Evolutionary conservation across 2,113 vertebrate species (phyloP).

Genomic region (Loxodonta africana): DNA sequence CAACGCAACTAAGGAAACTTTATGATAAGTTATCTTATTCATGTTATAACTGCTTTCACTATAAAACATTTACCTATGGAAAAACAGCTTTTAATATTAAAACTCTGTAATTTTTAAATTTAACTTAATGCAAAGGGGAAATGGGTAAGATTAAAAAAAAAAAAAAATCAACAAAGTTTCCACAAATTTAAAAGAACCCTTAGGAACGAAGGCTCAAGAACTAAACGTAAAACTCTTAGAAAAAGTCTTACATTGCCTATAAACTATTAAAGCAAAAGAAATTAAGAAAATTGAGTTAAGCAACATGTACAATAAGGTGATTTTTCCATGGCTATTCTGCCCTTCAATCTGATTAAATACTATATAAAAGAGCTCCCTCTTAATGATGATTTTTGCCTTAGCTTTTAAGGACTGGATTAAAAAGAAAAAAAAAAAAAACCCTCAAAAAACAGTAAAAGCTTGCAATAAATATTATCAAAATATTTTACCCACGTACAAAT

Average conservation of each 20-base stretch:
- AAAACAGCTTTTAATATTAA: conserved; percentile 23
- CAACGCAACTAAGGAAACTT: not conserved
- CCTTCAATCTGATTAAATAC: conserved; percentile 37
- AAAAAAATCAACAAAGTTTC: not conserved
- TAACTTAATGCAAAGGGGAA: conserved; percentile 53
- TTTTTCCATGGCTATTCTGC: not conserved
- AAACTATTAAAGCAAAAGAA: conserved; percentile 21
- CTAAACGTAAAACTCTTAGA: not conserved
- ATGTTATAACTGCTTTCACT: conserved; percentile 3
- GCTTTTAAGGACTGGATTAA: not conserved
- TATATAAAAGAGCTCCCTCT: conserved; percentile 32
- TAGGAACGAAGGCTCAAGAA: conserved; percentile 49
- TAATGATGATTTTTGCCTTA: conserved; percentile 33
- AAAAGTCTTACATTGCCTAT: not conserved
- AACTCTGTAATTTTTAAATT: conserved; percentile 26
- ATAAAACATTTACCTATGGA: conserved; percentile 55
- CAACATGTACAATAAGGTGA: not conserved
- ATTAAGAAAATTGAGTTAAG: not conserved
- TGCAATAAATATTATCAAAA: not conserved
- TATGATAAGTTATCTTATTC: not conserved
- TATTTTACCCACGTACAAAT: conserved; percentile 8
- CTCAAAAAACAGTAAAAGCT: not conserved
- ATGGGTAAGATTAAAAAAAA: not conserved
- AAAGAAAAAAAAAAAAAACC: not conserved
- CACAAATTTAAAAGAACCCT: conserved; percentile 39